Evolutionary conservation across 2,113 vertebrate genomes (phyloP), one percentile per base, ranked within the genome.

Genomic region (Urocynchramus pylzowi): DNA sequence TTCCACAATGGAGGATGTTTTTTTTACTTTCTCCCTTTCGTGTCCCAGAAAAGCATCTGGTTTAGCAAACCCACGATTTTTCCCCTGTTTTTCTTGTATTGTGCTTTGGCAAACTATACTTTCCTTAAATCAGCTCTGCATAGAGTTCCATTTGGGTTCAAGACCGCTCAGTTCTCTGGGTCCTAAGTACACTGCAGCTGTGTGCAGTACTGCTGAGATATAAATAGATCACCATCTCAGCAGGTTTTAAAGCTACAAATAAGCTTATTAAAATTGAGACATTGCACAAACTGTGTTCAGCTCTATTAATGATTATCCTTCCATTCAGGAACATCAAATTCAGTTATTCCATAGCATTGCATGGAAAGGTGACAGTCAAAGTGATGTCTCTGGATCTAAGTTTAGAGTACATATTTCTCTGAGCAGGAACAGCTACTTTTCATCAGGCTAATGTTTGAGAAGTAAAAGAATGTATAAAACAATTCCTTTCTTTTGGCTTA

Each of bases 241-340:
- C 70, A 50, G 53, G 39, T n/a, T 90, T 85, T 77, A 94, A 81
- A 79, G 90, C 50, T 60, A 49, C 50, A 87, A 64, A 42, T 86
- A 69, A 84, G 53, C 52, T 87, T 84, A 95, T 59, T 93, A 95
- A 90, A 90, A 93, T 37, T n/a, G 61, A 84, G 42, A 64, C 59
- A 78, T 21, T 77, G 54, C 24, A 89, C 23, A 94, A 83, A 84
- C 35, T 13, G 7, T 31, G 42, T 73, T 82, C 64, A 74, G 31
- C 81, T 57, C 37, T 63, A 44, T 42, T 83, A 50, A 75, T 30
- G 82, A 65, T 84, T 68, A 70, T 82, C 68, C 59, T 90, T 52
- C 33, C 14, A 35, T 73, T 75, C 74, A 82, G 33, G 35, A 82
- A 54, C n/a, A 47, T 5, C 31, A 22, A 78, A 61, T 56, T 70